Conservation (phyloP, 2,113 vertebrate genomes). For the Chiloscyllium plagiosum region DNA sequence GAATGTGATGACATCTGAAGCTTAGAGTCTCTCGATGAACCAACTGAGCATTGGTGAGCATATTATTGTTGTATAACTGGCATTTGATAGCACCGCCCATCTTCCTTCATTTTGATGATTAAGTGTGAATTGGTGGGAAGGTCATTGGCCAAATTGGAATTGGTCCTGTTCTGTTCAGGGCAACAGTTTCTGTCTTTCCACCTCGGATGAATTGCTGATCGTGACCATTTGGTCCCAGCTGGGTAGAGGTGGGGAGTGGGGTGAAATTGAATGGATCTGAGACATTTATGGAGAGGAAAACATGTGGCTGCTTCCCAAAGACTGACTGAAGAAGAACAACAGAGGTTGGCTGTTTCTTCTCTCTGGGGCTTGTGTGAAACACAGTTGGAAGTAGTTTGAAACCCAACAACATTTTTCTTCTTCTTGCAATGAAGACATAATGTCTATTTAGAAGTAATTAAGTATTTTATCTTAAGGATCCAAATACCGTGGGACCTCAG, state of each 20-base stretch:
- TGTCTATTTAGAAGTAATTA: not conserved
- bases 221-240: not conserved
- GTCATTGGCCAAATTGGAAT: too few relatives aligned
- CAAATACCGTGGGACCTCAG: not conserved
- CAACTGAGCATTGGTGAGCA: too few relatives aligned
- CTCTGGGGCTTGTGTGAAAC: not conserved
- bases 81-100: too few relatives aligned
- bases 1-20: too few relatives aligned
- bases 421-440: not conserved
- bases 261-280: not conserved
- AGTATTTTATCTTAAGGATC: not conserved
- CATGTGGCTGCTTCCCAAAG: not conserved
- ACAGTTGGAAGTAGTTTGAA: not conserved
- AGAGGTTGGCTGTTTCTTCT: not conserved
- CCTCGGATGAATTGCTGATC: not conserved
- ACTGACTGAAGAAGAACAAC: not conserved
- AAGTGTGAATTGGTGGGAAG: too few relatives aligned
- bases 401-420: not conserved
- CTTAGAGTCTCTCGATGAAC: too few relatives aligned
- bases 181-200: not conserved
- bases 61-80: too few relatives aligned
- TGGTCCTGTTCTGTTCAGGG: too few relatives aligned
- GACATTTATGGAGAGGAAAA: not conserved
- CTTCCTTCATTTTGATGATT: too few relatives aligned
- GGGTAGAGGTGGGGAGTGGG: not conserved